Percentiles rank a stretch among this genome's conserved stretches.
phyloP scores from a whole-genome alignment of 2,888 invertebrate species.

The Temnothorax unifasciatus region DNA sequence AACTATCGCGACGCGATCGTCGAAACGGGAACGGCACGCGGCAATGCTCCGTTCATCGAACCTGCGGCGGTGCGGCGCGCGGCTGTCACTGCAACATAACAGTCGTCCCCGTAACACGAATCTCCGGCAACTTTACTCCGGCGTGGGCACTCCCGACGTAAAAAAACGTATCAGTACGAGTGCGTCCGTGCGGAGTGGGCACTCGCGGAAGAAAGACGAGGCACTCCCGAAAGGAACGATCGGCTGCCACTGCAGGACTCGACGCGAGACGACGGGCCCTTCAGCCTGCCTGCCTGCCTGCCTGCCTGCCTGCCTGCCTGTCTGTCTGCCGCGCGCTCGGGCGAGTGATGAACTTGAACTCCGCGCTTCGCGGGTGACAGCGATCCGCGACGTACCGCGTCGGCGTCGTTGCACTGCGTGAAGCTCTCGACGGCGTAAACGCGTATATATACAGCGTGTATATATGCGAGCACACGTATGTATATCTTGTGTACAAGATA shows the following conservation, averaged over 20 bases:
- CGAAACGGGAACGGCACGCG: slow-evolving; percentile 51
- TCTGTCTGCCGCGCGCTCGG: too few species aligned
- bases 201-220: too few species aligned
- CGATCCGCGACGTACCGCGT: background rate
- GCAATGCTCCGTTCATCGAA: slow-evolving; percentile 69
- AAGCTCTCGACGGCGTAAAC: background rate
- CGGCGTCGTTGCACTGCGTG: slow-evolving; percentile 36
- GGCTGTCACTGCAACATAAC: slow-evolving; percentile 67
- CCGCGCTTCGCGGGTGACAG: background rate
- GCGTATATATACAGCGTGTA: background rate
- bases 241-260: too few species aligned
- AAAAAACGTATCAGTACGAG: too few species aligned
- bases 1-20: slow-evolving; percentile 60
- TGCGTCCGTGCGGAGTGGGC: too few species aligned
- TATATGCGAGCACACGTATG: background rate
- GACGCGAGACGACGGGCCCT: too few species aligned
- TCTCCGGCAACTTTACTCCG: slow-evolving; percentile 16
- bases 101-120: slow-evolving; percentile 59
- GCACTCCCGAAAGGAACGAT: too few species aligned
- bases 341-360: slow-evolving; percentile 60
- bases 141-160: too few species aligned
- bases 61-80: slow-evolving; percentile 56
- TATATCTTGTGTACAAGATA: background rate
- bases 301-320: too few species aligned
- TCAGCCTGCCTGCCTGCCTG: too few species aligned